Evolutionary conservation across 2,113 vertebrate species (phyloP).

Genomic region (Psittacula cyanocephala): DNA sequence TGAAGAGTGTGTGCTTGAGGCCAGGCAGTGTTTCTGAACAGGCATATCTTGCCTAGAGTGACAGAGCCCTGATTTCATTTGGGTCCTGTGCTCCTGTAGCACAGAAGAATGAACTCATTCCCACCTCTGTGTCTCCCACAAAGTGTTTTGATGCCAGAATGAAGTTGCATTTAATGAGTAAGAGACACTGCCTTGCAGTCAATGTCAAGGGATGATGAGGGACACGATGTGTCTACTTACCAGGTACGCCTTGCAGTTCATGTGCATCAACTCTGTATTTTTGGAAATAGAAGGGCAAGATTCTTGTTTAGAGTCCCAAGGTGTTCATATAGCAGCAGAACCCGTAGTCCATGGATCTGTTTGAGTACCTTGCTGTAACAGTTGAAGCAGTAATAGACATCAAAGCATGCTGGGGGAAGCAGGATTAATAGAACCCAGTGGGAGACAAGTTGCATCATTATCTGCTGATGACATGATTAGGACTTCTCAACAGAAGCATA

Average conservation of each 20-base stretch:
- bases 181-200: background rate
- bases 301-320: background rate
- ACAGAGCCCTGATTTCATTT: slow-evolving; percentile 6
- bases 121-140: background rate
- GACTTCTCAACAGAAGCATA: background rate
- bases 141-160: background rate
- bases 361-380: background rate
- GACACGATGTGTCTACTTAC: background rate
- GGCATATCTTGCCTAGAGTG: background rate
- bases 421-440: slow-evolving; percentile 24
- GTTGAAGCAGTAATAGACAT: background rate
- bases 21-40: background rate
- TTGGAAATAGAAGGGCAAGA: background rate
- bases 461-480: background rate
- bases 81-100: background rate
- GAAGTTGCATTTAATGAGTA: slow-evolving; percentile 3
- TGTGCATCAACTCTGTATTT: background rate
- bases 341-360: background rate
- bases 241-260: background rate
- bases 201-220: background rate
- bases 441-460: background rate
- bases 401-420: background rate
- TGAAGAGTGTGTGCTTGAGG: background rate
- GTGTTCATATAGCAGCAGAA: background rate
- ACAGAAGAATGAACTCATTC: background rate